Evolutionary conservation across 92 coral and sea anemone species (phyloP).

Genomic region (Siderastrea siderea): DNA sequence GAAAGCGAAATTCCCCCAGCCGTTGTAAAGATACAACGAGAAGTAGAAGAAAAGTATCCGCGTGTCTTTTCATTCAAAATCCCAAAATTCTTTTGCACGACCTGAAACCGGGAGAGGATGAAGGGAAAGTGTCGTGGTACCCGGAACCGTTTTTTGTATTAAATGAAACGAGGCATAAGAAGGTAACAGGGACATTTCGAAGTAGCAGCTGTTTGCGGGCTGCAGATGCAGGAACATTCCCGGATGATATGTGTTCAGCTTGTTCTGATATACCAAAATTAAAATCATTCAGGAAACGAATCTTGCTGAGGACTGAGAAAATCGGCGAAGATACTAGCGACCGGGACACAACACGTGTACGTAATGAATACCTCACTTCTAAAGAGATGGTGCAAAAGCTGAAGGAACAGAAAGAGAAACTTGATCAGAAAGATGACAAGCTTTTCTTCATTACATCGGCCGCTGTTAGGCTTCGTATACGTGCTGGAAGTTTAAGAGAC

Average conservation of each 20-base stretch:
- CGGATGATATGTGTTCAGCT: constrained; percentile 43
- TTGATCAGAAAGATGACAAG: background rate
- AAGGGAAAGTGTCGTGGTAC: constrained; percentile 51
- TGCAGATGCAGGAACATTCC: constrained; percentile 57
- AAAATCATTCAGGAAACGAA: constrained; percentile 58
- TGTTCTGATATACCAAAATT: constrained; percentile 48
- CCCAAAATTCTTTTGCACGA: constrained; percentile 44
- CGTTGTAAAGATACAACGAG: background rate
- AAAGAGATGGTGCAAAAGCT: too few relatives aligned
- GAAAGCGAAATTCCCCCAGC: constrained; percentile 3
- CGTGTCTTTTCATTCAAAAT: constrained; percentile 8
- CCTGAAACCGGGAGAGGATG: constrained; percentile 43
- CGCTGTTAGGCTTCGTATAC: background rate
- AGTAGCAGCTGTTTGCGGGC: background rate
- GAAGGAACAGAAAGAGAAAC: too few relatives aligned
- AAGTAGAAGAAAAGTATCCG: constrained; percentile 10
- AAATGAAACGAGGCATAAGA: background rate
- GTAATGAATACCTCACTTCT: too few relatives aligned
- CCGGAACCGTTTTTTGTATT: constrained; percentile 38
- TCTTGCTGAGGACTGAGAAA: constrained; percentile 6
- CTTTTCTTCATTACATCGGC: background rate
- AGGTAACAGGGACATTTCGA: constrained; percentile 29
- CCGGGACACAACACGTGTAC: too few relatives aligned
- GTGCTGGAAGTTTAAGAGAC: background rate
- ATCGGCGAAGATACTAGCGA: background rate